Conservation (phyloP, 2,888 invertebrate species). For the Diaprepes abbreviatus region DNA sequence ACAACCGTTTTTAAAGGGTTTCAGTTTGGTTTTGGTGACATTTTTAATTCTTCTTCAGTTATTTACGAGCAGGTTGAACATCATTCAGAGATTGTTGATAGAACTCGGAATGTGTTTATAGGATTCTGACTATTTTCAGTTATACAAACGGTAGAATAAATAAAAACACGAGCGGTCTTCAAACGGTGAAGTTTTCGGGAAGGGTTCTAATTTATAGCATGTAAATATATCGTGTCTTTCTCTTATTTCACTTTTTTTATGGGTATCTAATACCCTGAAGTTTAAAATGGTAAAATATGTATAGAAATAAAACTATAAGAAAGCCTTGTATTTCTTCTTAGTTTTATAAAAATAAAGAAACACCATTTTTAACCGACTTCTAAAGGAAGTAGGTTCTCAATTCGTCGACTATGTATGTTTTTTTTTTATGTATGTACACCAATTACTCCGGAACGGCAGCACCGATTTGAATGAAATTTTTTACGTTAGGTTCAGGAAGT, state of each 20-base stretch:
- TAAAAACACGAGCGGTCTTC: constrained; percentile 24
- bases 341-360: too few species aligned
- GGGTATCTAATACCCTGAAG: too few species aligned
- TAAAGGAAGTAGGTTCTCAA: too few species aligned
- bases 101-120: constrained; percentile 35
- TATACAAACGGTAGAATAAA: constrained; percentile 26
- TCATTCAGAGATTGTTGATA: constrained; percentile 30
- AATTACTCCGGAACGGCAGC: too few species aligned
- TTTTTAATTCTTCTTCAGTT: constrained; percentile 23
- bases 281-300: too few species aligned
- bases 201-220: not conserved
- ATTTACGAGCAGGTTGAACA: constrained; percentile 24
- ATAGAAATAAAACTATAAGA: too few species aligned
- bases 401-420: too few species aligned
- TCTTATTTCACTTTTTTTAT: not conserved
- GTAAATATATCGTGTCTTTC: not conserved
- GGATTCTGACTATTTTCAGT: constrained; percentile 24
- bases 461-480: too few species aligned
- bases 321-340: too few species aligned
- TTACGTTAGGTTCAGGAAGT: too few species aligned
- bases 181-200: constrained; percentile 11
- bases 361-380: too few species aligned
- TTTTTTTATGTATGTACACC: too few species aligned
- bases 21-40: constrained; percentile 17
- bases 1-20: constrained; percentile 32